Evolutionary conservation across 2,797 vertebrate species (phyloP), one percentile per base, ranked within the genome.

Genomic region (Picus viridis): DNA sequence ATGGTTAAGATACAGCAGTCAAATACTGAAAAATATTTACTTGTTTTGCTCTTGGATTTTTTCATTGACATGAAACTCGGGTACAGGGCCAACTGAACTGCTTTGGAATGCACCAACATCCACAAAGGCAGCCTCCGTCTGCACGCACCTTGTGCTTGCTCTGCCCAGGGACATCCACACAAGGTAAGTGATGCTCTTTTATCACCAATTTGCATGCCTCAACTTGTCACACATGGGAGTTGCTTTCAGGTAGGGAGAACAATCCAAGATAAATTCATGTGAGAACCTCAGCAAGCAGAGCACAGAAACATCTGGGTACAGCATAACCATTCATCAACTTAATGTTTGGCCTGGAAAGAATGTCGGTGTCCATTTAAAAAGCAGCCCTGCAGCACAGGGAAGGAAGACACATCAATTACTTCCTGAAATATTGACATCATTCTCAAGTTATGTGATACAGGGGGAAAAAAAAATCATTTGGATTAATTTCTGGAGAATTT

Each of bases 1-100:
- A 39, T 71, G 62, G 89, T 77, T 88, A 95, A 95, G 92, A 94
- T 74, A 96, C 12, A 2, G 87, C 62, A 95, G 94, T 80, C 90
- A 93, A 96, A 96, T 85, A 93, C 34, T 91, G 90, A 89, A 90
- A 93, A 94, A 92, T 91, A 95, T 92, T 94, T 96, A 91, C 90
- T 88, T 71, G 74, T 63, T 89, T 67, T 69, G 80, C 89, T 74
- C 68, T 83, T 16, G 5, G n/a, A 39, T 79, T 49, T 86, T 87
- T 79, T 86, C 34, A 34, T 68, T 61, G 30, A n/a, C 0, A 0
- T 43, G 54, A 47, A 47, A 34, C 41, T 86, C 79, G 86, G 23
- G 5, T 68, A 56, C 3, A 57, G 30, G 43, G 75, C 63, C 75
- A 83, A 57, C 16, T 23, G 12, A 4, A 5, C 15, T 29, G 86